A percentile compares a stretch with the other conserved stretches of the same genome.
phyloP scores from a whole-genome alignment of 2,888 invertebrate species.

The Brachyptera risi region DNA sequence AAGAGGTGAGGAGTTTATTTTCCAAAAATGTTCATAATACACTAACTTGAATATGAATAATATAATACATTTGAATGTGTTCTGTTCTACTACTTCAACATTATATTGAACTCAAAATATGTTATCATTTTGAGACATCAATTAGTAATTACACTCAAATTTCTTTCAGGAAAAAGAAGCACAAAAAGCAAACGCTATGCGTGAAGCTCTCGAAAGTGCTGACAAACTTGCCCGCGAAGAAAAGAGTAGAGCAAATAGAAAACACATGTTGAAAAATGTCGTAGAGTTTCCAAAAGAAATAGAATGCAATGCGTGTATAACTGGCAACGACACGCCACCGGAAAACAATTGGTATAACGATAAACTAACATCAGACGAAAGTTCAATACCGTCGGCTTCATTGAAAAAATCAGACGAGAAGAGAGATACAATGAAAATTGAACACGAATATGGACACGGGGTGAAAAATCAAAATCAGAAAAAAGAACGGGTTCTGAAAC shows the following conservation, averaged over 20 bases:
- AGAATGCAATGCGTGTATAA: neutral
- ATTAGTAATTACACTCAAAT: no score
- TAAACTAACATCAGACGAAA: neutral
- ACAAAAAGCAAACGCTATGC: constrained; percentile 67
- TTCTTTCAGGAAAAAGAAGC: constrained; percentile 63
- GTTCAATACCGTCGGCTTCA: constrained; percentile 44
- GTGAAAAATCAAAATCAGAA: neutral
- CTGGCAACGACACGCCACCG: neutral
- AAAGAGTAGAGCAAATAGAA: constrained; percentile 12
- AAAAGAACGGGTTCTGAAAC: no score
- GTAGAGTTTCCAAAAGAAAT: constrained; percentile 7
- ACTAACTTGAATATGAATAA: no score
- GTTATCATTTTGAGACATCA: no score
- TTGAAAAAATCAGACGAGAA: neutral
- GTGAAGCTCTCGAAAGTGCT: constrained; percentile 71
- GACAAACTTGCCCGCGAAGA: constrained; percentile 38
- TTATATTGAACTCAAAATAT: no score
- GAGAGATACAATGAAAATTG: neutral
- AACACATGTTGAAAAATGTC: constrained; percentile 7
- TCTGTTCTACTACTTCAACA: no score
- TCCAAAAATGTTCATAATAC: no score
- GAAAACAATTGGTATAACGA: neutral
- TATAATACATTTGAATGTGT: no score
- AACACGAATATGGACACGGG: neutral
- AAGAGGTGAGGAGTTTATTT: constrained; percentile 37